These are phyloP conservation scores for Nansenia antarctica DNA, from an alignment of 2,113 vertebrate species.

Conservation along the genomic window DNA sequence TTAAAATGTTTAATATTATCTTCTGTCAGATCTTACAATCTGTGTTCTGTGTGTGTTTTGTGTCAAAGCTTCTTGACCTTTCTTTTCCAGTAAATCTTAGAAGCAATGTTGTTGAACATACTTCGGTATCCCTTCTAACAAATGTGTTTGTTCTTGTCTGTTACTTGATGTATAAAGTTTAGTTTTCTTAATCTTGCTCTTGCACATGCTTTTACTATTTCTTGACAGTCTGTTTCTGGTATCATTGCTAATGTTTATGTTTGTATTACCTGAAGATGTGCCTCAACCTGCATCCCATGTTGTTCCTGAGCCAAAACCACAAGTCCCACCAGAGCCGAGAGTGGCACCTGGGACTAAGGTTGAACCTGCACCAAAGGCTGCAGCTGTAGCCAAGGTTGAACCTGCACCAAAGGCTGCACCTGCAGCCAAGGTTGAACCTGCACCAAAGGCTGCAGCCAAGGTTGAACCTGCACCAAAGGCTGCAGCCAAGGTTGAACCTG, in stretches of 20 bases:
- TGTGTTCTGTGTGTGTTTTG: background rate
- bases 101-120: background rate
- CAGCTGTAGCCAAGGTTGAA: conserved; percentile 12
- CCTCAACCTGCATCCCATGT: conserved; percentile 46
- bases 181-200: background rate
- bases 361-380: conserved; percentile 37
- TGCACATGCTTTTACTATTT: conserved; percentile 1
- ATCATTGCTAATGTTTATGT: conserved; percentile 50
- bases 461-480: conserved; percentile 9
- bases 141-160: background rate
- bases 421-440: conserved; percentile 62
- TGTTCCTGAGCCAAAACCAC: conserved; percentile 2
- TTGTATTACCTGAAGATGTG: conserved; percentile 68
- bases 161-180: background rate
- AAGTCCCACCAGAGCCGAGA: conserved; percentile 5
- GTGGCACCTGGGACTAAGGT: conserved; percentile 12
- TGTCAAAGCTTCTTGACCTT: conserved; percentile 3
- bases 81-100: background rate
- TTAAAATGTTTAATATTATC: too few relatives aligned
- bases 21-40: too few relatives aligned
- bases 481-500: conserved; percentile 51
- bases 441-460: too few relatives aligned
- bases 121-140: too few relatives aligned
- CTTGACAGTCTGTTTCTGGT: background rate
- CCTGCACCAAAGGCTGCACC: too few relatives aligned